Evolutionary conservation across 2,113 vertebrate species (phyloP).

Genomic region (Corynorhinus townsendii): DNA sequence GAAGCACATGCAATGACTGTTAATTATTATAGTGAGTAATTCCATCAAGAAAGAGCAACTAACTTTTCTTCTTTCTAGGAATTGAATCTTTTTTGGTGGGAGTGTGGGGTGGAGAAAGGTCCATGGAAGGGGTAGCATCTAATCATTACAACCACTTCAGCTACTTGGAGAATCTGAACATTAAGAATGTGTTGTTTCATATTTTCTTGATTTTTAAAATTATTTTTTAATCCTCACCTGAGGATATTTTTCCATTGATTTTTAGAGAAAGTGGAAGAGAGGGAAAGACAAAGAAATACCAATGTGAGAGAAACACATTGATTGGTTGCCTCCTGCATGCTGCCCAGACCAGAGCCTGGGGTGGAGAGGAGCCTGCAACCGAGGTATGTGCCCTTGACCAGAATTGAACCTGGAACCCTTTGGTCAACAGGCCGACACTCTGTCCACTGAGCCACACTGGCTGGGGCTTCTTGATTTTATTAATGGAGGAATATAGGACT

Average conservation of each 20-base stretch:
- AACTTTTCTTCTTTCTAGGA: background rate
- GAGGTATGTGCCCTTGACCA: no score
- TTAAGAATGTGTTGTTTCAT: background rate
- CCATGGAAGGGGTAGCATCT: background rate
- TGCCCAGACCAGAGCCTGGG: no score
- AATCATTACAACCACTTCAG: background rate
- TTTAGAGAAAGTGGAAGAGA: no score
- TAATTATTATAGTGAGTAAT: background rate
- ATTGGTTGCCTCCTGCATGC: no score
- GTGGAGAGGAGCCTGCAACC: no score
- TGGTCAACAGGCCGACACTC: no score
- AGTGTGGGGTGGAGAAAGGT: background rate
- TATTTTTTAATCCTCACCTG: no score
- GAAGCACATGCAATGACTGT: background rate
- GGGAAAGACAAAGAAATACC: no score
- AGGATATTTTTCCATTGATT: no score
- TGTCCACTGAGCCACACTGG: no score
- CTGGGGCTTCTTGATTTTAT: background rate
- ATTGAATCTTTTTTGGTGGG: background rate
- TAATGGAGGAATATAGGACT: background rate
- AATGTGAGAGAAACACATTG: no score
- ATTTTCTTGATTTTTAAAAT: background rate
- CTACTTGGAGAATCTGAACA: background rate
- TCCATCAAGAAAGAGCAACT: background rate
- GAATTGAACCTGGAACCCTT: no score